These are phyloP conservation scores for Paramuricea clavata DNA, from an alignment of 92 coral and sea anemone species.

Conservation along the genomic window DNA sequence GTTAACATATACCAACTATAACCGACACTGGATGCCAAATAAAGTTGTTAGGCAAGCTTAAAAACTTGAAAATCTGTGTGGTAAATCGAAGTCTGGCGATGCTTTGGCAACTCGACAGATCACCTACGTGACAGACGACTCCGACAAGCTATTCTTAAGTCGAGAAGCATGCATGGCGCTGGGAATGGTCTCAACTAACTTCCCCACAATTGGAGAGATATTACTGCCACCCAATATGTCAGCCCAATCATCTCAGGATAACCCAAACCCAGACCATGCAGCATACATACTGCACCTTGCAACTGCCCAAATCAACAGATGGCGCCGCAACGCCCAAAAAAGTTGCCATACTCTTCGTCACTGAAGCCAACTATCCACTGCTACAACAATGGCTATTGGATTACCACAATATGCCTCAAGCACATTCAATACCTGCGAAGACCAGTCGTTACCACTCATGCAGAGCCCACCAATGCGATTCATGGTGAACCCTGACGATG, in stretches of 20 bases:
- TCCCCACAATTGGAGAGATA: neutral
- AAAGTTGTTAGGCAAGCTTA: too few relatives aligned
- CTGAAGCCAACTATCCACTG: neutral
- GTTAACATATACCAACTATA: neutral
- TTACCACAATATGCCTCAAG: too few relatives aligned
- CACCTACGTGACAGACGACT: conserved; percentile 44
- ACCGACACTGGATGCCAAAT: neutral
- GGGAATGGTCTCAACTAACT: neutral
- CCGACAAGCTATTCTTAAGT: too few relatives aligned
- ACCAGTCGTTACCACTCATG: too few relatives aligned
- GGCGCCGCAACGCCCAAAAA: conserved; percentile 55
- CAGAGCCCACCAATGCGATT: too few relatives aligned
- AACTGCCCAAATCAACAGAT: conserved; percentile 18
- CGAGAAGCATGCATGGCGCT: conserved; percentile 25
- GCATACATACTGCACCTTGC: conserved; percentile 14
- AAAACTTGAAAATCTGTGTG: neutral
- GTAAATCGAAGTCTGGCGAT: conserved; percentile 49
- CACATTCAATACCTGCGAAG: too few relatives aligned
- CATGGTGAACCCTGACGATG: too few relatives aligned
- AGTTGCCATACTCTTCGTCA: conserved; percentile 45
- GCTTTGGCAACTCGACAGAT: conserved; percentile 59
- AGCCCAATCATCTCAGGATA: neutral
- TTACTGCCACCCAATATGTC: neutral
- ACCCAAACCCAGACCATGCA: neutral
- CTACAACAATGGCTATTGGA: too few relatives aligned